These are phyloP conservation scores for Nowickia ferox DNA, from an alignment of 2,888 invertebrate genomes.

Conservation along the genomic window DNA sequence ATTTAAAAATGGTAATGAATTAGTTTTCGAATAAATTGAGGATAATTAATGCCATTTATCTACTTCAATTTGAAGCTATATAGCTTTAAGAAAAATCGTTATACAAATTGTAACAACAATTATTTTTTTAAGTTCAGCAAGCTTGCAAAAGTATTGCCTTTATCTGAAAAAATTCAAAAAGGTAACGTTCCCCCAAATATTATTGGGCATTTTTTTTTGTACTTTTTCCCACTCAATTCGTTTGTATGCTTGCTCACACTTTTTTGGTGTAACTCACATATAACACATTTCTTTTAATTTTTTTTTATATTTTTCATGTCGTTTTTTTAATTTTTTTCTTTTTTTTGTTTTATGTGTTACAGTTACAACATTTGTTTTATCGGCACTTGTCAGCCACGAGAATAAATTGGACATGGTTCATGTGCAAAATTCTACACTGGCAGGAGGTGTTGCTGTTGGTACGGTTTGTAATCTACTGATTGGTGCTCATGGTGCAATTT, in stretches of 20 bases:
- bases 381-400: slow-evolving; percentile 89
- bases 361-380: slow-evolving; percentile 92
- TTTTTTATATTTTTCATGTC: slow-evolving; percentile 34
- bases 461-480: slow-evolving; percentile 92
- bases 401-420: slow-evolving; percentile 96
- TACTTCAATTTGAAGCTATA: too few species aligned
- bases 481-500: slow-evolving; percentile 91
- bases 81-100: too few species aligned
- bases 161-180: neutral
- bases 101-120: too few species aligned
- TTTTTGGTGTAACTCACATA: slow-evolving; percentile 45
- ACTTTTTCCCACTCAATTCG: slow-evolving; percentile 23
- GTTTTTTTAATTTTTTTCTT: slow-evolving; percentile 14
- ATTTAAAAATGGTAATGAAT: too few species aligned
- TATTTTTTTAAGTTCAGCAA: too few species aligned
- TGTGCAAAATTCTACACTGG: slow-evolving; percentile 96
- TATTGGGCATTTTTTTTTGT: slow-evolving; percentile 32
- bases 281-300: slow-evolving; percentile 47
- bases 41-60: too few species aligned
- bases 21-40: too few species aligned
- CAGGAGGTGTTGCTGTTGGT: slow-evolving; percentile 96
- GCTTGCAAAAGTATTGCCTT: neutral
- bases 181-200: slow-evolving; percentile 8
- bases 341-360: slow-evolving; percentile 52
- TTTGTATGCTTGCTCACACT: slow-evolving; percentile 4